Base-by-base conservation (phyloP, 1,140 invertebrate species). In the Belonocnema kinseyi region DNA sequence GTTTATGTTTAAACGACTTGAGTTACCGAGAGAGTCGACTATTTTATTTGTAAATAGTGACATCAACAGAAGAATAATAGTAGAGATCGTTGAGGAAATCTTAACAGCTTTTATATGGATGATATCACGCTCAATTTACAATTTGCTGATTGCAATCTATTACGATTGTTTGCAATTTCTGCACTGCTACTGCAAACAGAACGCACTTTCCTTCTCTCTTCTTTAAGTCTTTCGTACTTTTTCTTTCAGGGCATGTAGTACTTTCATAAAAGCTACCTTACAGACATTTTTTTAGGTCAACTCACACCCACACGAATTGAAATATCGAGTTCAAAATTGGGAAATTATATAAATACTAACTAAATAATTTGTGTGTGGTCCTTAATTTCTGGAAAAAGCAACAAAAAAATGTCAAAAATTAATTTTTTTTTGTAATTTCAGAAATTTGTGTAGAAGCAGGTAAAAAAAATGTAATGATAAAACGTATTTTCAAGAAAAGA, bases 1-100 rank as follows among this genome's bases (percentile, higher is more conserved):
- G 26, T 66, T 66, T 21, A 66, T 66, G 13, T 33, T 7, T 16
- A 40, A 66, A 66, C 33, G n/a, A 76, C 72, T 58, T 54, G 72
- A 85, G 83, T 83, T 84, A 80, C 77, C 75, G 77, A 78, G 77
- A 74, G 77, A 85, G 77, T 87, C 85, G 86, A 77, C 76, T 75
- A 78, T 76, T 85, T 88, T 84, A 87, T 87, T 85, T 83, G 83
- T 79, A 78, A 78, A 72, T 11, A 46, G 40, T 88, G 87, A 88
- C 86, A 87, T 88, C 86, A 88, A 87, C 82, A 46, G 40, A 46
- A 46, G 61, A 66, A 66, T 66, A 40, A 16, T 21, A 26, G 10
- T 26, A 33, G 21, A 33, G 33, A n/a, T 16, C 71, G 71, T 75
- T 77, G 72, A 71, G 82, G 80, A 81, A 80, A 76, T 84, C 78